A percentile compares a stretch with the other conserved stretches of the same genome.
Conservation (phyloP, 1,140 invertebrate genomes). For the Brachionus asplanchnoidis region DNA sequence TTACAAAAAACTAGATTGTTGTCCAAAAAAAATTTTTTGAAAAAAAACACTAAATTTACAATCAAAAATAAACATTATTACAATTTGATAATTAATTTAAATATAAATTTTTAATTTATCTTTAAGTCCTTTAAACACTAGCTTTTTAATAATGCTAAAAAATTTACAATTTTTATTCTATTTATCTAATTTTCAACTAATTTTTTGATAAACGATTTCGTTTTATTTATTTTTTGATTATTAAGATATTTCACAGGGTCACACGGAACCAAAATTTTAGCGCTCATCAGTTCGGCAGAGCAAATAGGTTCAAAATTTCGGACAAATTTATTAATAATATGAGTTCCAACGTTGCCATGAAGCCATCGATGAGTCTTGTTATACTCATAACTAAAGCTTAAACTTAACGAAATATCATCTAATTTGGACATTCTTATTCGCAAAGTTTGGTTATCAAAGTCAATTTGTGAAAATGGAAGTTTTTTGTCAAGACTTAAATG, state of each 20-base stretch:
- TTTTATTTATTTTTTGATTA: background rate
- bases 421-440: background rate
- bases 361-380: background rate
- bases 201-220: background rate
- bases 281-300: background rate
- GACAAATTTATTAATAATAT: background rate
- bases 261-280: background rate
- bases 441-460: background rate
- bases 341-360: background rate
- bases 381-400: background rate
- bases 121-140: background rate
- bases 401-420: background rate
- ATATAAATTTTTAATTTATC: too few species aligned
- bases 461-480: background rate
- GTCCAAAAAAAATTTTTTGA: too few species aligned
- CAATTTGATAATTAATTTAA: too few species aligned
- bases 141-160: background rate
- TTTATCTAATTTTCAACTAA: background rate
- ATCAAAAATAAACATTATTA: too few species aligned
- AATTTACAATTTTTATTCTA: too few species aligned
- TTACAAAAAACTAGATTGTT: too few species aligned
- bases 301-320: background rate
- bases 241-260: background rate
- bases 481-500: background rate
- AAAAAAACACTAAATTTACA: too few species aligned